These are phyloP conservation scores for Palythoa caribaeorum DNA, from an alignment of 92 coral and sea anemone species.

Conservation along the genomic window DNA sequence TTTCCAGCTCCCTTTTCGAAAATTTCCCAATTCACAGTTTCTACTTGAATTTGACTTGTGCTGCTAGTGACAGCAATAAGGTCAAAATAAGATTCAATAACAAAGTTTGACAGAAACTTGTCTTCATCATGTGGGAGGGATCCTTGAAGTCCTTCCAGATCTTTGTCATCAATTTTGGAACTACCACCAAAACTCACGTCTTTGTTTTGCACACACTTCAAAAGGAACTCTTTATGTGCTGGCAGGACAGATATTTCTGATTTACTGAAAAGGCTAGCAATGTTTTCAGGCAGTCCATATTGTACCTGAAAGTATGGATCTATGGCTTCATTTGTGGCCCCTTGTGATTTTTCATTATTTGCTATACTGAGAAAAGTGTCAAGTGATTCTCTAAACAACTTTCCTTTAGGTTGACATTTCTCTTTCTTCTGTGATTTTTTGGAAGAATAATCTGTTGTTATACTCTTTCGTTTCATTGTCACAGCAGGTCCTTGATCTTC, in stretches of 20 bases:
- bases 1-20: slow-evolving; percentile 23
- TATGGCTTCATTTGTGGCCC: slow-evolving; percentile 43
- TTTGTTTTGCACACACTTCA: slow-evolving; percentile 15
- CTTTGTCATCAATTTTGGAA: slow-evolving; percentile 12
- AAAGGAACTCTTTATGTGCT: slow-evolving; percentile 17
- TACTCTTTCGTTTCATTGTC: slow-evolving; percentile 36
- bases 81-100: slow-evolving; percentile 24
- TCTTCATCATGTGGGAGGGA: slow-evolving; percentile 33
- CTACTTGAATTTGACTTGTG: slow-evolving; percentile 18
- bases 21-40: slow-evolving; percentile 23
- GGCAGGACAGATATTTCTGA: slow-evolving; percentile 23
- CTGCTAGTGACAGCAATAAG: slow-evolving; percentile 23
- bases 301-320: slow-evolving; percentile 34
- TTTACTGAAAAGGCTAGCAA: slow-evolving; percentile 2
- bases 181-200: slow-evolving; percentile 2
- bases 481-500: slow-evolving; percentile 38
- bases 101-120: slow-evolving; percentile 34
- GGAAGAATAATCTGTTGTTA: slow-evolving; percentile 34
- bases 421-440: slow-evolving; percentile 36
- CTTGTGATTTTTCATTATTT: slow-evolving; percentile 37
- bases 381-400: slow-evolving; percentile 40
- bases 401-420: slow-evolving; percentile 33
- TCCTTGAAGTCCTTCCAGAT: slow-evolving; percentile 32
- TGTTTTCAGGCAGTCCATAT: slow-evolving; percentile 26
- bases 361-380: slow-evolving; percentile 42